Conservation (phyloP, 2,113 vertebrate genomes). For the Myrmophylax atrothorax region DNA sequence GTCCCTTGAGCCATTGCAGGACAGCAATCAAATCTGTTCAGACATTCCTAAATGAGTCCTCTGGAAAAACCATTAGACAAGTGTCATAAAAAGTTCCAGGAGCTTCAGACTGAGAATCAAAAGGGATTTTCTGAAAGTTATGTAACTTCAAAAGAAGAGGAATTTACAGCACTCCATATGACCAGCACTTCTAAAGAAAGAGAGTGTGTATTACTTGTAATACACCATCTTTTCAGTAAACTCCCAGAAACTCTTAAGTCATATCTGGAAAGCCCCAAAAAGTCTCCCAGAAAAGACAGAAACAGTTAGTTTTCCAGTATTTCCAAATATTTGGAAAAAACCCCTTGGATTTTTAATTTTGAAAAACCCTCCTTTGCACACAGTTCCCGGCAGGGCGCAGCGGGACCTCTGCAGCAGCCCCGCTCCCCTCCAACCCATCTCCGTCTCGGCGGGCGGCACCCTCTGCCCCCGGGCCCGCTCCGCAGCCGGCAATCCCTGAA, state of each 20-base stretch:
- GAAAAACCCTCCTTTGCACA: background rate
- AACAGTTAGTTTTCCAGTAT: background rate
- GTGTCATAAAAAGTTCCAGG: background rate
- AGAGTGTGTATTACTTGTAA: background rate
- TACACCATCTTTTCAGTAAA: background rate
- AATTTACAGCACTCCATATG: rapidly evolving
- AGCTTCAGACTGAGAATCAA: background rate
- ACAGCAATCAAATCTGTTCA: background rate
- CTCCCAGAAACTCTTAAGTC: background rate
- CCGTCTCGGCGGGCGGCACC: background rate
- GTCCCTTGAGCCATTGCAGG: background rate
- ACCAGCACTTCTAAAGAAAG: background rate
- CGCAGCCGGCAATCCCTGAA: background rate
- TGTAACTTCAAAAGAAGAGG: background rate
- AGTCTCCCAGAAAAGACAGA: background rate
- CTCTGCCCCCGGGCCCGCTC: background rate
- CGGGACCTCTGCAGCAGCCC: background rate
- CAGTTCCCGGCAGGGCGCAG: background rate
- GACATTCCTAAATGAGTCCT: background rate
- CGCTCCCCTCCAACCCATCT: background rate
- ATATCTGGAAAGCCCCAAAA: slow-evolving; percentile 24
- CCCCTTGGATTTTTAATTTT: background rate
- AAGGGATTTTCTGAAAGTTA: background rate
- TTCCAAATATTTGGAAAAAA: background rate
- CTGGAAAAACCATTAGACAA: background rate